Base-by-base conservation (phyloP, 2,888 invertebrate species). In the Drosophila hamatofila region DNA sequence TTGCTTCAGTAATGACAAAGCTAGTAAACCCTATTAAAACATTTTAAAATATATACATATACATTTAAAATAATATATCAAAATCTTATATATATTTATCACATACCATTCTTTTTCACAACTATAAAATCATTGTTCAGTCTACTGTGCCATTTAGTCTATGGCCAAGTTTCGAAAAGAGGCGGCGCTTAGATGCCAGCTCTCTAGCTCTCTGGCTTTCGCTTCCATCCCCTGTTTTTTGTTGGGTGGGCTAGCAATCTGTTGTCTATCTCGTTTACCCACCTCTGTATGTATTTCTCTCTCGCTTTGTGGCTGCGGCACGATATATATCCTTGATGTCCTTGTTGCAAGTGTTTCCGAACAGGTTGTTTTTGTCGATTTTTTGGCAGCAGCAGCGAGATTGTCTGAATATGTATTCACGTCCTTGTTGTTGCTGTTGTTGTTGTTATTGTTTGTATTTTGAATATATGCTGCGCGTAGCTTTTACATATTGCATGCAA, bases 301-400 rank as follows among this genome's bases (percentile, higher is more conserved):
- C 76, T 42, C 55, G 57, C 58, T 16, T 30, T 58, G 46, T 61
- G 58, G 42, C 48, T 60, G 58, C 64, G 41, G 60, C 77, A 61
- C 57, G 54, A 61, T 58, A 65, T 61, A 65, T 67, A 72, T 63
- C 72, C 58, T 71, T 90, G 90, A 85, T 80, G 75, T 87, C 90
- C 90, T 89, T 88, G 90, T 81, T 91, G 91, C 90, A 91, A 90
- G 90, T 90, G 90, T 90, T 90, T 88, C 91, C 87, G 91, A 90
- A 91, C 90, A 90, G 90, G 90, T 90, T 90, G 90, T 90, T 91
- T 91, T 90, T 90, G 91, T 91, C 91, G 91, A 91, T 91, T 90
- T 90, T 90, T 86, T 91, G 90, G 90, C 86, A 80, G 81, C 71
- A 77, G 60, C 83, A 86, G 87, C 89, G 90, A 76, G 80, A 89